phyloP scores from a whole-genome alignment of 1,140 invertebrate species.

The Zophobas atratus region DNA sequence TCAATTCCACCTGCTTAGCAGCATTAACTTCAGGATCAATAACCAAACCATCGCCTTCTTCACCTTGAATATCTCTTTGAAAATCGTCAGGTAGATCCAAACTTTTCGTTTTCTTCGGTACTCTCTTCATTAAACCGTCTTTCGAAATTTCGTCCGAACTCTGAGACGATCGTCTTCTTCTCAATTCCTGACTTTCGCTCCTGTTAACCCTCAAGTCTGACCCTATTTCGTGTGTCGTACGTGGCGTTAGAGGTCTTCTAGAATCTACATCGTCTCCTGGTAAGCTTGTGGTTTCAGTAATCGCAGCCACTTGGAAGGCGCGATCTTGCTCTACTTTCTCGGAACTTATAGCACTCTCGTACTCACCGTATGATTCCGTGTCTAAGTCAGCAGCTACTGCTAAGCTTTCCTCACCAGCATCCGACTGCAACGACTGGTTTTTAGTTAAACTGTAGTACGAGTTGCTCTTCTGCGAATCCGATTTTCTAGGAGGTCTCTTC shows the following conservation, averaged over 20 bases:
- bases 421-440: slow-evolving; percentile 65
- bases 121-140: slow-evolving; percentile 64
- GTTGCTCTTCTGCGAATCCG: slow-evolving; percentile 72
- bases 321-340: slow-evolving; percentile 67
- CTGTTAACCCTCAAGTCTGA: slow-evolving; percentile 67
- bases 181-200: slow-evolving; percentile 64
- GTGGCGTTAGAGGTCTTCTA: slow-evolving; percentile 62
- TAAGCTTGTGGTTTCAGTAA: slow-evolving; percentile 63
- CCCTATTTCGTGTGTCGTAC: slow-evolving; percentile 67
- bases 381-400: slow-evolving; percentile 67
- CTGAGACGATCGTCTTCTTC: slow-evolving; percentile 68
- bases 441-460: slow-evolving; percentile 66
- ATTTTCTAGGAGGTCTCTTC: slow-evolving; percentile 69
- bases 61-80: slow-evolving; percentile 69
- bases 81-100: slow-evolving; percentile 61
- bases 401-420: slow-evolving; percentile 67
- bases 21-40: slow-evolving; percentile 62
- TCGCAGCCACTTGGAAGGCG: slow-evolving; percentile 65
- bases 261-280: slow-evolving; percentile 59
- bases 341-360: slow-evolving; percentile 75
- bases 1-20: slow-evolving; percentile 57
- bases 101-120: slow-evolving; percentile 63
- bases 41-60: slow-evolving; percentile 70
- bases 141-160: slow-evolving; percentile 66
- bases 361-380: slow-evolving; percentile 69